phyloP scores from a whole-genome alignment of 2,888 invertebrate genomes.

The Leptopilina syphax region DNA sequence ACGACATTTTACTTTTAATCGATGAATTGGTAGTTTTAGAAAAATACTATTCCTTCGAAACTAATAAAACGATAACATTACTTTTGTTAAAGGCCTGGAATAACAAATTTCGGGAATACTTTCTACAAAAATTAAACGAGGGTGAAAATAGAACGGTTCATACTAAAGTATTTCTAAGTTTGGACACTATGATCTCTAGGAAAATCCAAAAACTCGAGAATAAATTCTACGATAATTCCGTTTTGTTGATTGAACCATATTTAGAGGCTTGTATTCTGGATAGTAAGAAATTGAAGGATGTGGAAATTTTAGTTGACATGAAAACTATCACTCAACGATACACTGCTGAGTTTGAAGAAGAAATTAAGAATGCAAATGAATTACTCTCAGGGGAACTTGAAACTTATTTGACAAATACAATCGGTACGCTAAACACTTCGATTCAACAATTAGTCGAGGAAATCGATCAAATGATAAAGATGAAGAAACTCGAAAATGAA shows the following conservation, averaged over 20 bases:
- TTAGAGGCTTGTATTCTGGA: neutral
- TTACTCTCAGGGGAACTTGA: neutral
- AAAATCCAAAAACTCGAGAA: neutral
- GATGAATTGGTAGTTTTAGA: neutral
- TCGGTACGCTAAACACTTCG: neutral
- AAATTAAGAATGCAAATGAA: neutral
- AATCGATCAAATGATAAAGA: neutral
- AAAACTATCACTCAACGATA: neutral
- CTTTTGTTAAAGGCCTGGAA: neutral
- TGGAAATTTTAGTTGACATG: neutral
- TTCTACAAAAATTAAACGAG: neutral
- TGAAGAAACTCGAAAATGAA: neutral
- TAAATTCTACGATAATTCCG: neutral
- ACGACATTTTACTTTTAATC: neutral
- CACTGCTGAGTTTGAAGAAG: neutral
- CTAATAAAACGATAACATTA: neutral
- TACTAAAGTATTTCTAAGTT: neutral
- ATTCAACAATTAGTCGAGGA: neutral
- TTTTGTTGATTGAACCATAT: neutral
- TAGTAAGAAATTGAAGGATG: neutral
- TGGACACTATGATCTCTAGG: neutral
- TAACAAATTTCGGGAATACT: neutral
- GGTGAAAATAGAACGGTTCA: neutral
- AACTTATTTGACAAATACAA: neutral
- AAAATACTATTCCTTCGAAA: neutral